Evolutionary conservation across 2,113 vertebrate species (phyloP).

Genomic region (Jacana jacana): DNA sequence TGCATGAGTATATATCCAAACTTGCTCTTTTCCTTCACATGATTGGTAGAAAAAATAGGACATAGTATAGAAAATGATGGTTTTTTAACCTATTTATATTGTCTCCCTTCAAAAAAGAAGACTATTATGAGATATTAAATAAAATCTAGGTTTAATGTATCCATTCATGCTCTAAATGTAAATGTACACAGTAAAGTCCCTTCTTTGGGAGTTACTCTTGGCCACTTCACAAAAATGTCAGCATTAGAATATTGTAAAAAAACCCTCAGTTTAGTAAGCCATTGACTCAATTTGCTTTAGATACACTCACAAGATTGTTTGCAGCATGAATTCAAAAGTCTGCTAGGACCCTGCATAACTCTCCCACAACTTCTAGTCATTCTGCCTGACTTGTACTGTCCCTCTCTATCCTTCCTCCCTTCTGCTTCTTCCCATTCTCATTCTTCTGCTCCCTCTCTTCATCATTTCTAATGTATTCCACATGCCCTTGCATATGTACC

Average conservation of each 20-base stretch:
- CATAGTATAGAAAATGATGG: background rate
- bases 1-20: background rate
- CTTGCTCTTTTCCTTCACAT: background rate
- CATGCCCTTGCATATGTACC: conserved; percentile 61
- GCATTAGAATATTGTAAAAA: background rate
- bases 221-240: background rate
- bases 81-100: background rate
- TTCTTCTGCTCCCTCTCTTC: conserved; percentile 25
- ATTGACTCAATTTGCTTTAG: background rate
- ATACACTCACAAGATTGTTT: background rate
- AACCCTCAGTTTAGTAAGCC: background rate
- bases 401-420: background rate
- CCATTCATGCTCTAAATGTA: background rate
- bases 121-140: background rate
- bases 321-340: background rate
- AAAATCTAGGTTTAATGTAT: background rate
- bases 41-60: background rate
- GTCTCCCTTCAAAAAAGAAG: background rate
- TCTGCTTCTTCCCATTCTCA: background rate
- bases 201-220: background rate
- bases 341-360: background rate
- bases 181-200: background rate
- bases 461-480: conserved; percentile 61
- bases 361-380: background rate
- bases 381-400: background rate